Evolutionary conservation across 2,888 invertebrate genomes (phyloP), one percentile per base, ranked within the genome.

Genomic region (Andrena bicolor): DNA sequence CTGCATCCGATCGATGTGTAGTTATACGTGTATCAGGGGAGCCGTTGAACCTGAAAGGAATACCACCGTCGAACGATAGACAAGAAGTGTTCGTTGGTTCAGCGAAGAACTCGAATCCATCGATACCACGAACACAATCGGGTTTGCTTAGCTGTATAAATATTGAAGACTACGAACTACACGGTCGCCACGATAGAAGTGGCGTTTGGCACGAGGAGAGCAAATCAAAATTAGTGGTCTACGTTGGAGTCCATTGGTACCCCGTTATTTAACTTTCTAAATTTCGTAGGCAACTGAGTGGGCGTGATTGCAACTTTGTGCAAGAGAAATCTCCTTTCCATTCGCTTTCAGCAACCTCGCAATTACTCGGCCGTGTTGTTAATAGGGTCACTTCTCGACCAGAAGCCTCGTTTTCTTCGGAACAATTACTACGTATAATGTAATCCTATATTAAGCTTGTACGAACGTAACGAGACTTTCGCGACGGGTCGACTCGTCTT

Each of bases 61-160:
- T 1, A 56, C 63, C 8, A 53, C 16, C 41, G 56, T 32, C 35
- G 13, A 35, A 16, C 8, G n/a, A 23, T 41, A 32, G 13, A 10
- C 41, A 16, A 41, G 41, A 10, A 10, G 13, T 26, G 26, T 65
- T 69, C 8, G 53, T 63, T 20, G 32, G 28, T 48, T 41, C 10
- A 23, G 7, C n/a, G 13, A 68, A 4, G 26, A 48, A 30, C 60
- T 70, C 56, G 7, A 13, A 13, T 60, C 30, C 10, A 7, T 30
- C 28, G 10, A 32, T 53, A 6, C 20, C 23, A 13, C 13, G 20
- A 23, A 26, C 49, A 16, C 49, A 16, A 20, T 5, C 10, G 13
- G 13, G 8, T 68, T 53, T 53, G 13, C 53, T 68, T 68, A 53
- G 28, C 68, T 32, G 49, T n/a, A 23, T 23, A 49, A 71, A 70